Percentiles rank a stretch among this genome's conserved stretches.
These are phyloP conservation scores for Acropternis orthonyx DNA, from an alignment of 2,797 vertebrate genomes.

Conservation along the genomic window DNA sequence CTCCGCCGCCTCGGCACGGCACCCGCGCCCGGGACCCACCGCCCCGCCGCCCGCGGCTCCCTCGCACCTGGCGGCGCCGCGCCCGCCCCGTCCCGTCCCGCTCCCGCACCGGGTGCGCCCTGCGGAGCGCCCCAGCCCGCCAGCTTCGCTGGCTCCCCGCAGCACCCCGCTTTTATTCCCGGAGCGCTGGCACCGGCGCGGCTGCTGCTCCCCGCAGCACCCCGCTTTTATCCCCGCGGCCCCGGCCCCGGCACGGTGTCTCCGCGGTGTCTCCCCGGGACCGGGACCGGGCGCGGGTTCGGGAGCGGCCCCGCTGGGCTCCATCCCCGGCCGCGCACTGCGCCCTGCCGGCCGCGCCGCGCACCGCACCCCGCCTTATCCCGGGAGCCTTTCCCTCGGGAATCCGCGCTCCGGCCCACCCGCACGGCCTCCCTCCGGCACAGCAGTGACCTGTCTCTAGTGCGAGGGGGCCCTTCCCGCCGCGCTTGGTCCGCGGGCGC, in stretches of 20 bases:
- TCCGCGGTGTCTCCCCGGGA: too few species aligned
- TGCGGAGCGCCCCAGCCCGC: not conserved
- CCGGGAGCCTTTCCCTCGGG: not conserved
- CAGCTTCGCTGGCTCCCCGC: constrained; percentile 55
- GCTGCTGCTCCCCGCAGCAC: too few species aligned
- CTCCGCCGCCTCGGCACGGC: not conserved
- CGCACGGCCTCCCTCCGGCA: not conserved
- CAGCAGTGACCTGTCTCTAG: not conserved
- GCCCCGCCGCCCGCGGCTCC: not conserved
- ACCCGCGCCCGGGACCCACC: not conserved
- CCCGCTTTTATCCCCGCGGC: too few species aligned
- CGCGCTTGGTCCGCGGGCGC: fast-evolving
- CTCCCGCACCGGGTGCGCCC: not conserved
- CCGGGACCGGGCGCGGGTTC: too few species aligned
- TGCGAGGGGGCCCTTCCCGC: not conserved
- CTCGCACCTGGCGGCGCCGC: not conserved
- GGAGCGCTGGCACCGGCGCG: too few species aligned
- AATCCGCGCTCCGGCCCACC: not conserved
- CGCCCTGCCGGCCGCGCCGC: constrained; percentile 62
- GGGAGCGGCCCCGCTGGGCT: not conserved
- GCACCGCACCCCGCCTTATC: not conserved
- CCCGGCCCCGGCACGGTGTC: too few species aligned
- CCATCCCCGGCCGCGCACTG: constrained; percentile 53
- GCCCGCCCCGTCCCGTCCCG: not conserved
- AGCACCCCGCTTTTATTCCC: too few species aligned